Evolutionary conservation across 2,888 invertebrate species (phyloP).

Genomic region (Coelopa pilipes): DNA sequence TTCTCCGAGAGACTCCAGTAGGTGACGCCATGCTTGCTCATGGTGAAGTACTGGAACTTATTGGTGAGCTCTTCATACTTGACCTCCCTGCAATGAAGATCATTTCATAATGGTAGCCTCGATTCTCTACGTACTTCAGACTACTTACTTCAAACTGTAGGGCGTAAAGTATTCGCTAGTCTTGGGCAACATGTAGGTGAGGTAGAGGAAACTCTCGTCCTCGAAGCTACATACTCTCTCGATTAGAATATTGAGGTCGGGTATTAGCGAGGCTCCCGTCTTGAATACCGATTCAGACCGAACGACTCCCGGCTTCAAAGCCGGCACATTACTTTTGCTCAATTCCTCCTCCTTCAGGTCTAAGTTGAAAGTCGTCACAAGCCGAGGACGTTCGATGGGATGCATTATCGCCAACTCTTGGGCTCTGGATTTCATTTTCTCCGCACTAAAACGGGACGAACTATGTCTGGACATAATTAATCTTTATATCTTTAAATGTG

Average conservation of each 20-base stretch:
- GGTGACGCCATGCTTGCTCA: constrained; percentile 85
- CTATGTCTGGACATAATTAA: neutral
- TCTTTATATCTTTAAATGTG: no score
- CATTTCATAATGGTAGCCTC: neutral
- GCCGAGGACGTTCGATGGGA: neutral
- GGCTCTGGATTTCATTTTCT: constrained; percentile 37
- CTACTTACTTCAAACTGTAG: constrained; percentile 76
- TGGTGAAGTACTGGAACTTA: constrained; percentile 80
- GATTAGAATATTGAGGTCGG: constrained; percentile 58
- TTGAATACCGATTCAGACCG: neutral
- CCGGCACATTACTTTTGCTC: neutral
- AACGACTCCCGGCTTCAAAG: neutral
- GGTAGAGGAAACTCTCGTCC: constrained; percentile 77
- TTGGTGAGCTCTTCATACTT: constrained; percentile 75
- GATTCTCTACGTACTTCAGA: neutral
- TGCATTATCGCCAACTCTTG: constrained; percentile 42
- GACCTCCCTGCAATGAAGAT: constrained; percentile 83
- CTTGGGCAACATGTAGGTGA: constrained; percentile 79
- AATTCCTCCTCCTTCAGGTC: neutral
- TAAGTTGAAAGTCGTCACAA: neutral
- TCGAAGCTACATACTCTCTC: constrained; percentile 70
- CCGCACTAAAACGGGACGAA: constrained; percentile 29
- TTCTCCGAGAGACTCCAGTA: constrained; percentile 78
- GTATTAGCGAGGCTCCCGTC: constrained; percentile 61
- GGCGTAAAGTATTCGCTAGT: constrained; percentile 80